Evolutionary conservation across 2,797 vertebrate species (phyloP).

Genomic region (Brotula barbata): DNA sequence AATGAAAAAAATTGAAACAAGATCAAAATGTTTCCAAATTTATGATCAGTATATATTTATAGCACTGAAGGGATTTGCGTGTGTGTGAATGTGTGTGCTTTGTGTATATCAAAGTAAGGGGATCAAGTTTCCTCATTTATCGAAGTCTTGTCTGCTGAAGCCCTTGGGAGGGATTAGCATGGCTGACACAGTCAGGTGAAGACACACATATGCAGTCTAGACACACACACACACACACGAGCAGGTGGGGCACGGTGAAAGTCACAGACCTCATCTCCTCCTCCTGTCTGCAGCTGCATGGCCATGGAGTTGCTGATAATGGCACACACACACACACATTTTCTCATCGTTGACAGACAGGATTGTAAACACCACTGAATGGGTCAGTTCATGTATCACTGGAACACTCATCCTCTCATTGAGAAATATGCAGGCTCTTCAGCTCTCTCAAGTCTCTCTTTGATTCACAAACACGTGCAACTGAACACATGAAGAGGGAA

Average conservation of each 20-base stretch:
- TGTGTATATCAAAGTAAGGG: conserved; percentile 68
- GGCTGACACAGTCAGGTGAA: conserved; percentile 65
- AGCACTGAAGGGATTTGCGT: neutral
- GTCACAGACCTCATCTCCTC: conserved; percentile 41
- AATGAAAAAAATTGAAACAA: no score
- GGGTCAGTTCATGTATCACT: conserved; percentile 27
- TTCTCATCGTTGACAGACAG: conserved; percentile 53
- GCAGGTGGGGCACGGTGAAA: conserved; percentile 58
- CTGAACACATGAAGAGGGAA: no score
- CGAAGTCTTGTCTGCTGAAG: conserved; percentile 72
- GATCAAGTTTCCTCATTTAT: conserved; percentile 76
- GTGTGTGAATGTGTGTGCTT: conserved; percentile 6
- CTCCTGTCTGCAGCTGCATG: conserved; percentile 58
- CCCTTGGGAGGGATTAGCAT: conserved; percentile 70
- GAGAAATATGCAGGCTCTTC: conserved; percentile 16
- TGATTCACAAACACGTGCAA: neutral
- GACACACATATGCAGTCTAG: conserved; percentile 43
- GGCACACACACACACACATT: conserved; percentile 32
- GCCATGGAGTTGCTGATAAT: conserved; percentile 44
- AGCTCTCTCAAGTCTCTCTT: neutral
- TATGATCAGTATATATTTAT: no score
- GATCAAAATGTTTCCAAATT: no score
- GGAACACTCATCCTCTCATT: conserved; percentile 17
- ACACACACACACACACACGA: conserved; percentile 19
- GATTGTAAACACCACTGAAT: conserved; percentile 50